Conservation (phyloP, 2,888 invertebrate species). For the Thymelicus lineola region DNA sequence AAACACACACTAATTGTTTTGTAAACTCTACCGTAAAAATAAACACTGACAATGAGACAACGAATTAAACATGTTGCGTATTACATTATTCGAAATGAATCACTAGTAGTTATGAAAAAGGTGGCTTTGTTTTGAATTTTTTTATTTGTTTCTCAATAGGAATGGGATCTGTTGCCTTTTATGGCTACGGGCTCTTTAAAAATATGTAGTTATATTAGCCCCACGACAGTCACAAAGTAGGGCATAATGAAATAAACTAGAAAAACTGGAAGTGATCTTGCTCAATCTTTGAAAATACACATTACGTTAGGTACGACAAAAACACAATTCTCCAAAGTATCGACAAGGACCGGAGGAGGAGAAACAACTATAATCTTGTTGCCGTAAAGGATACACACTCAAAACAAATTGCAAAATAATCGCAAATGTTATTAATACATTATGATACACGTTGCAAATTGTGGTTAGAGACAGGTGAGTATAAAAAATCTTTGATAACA, state of each 20-base stretch:
- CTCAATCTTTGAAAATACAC: constrained; percentile 6
- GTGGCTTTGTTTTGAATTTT: constrained; percentile 23
- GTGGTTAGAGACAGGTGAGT: neutral
- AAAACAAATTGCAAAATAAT: constrained; percentile 13
- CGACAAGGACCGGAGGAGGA: constrained; percentile 8
- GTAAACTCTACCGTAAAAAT: constrained; percentile 17
- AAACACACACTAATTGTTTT: constrained; percentile 13
- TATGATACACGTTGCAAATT: neutral
- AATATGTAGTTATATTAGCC: constrained; percentile 21
- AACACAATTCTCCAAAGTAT: neutral
- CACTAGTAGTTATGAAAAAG: constrained; percentile 23
- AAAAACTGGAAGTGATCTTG: constrained; percentile 46
- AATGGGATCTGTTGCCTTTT: neutral
- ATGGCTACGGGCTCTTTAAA: neutral
- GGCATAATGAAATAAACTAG: constrained; percentile 45
- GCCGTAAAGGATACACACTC: constrained; percentile 49
- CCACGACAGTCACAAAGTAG: constrained; percentile 9
- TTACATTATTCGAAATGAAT: constrained; percentile 22
- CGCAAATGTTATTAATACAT: constrained; percentile 7
- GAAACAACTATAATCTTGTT: constrained; percentile 39
- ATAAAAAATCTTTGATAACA: constrained; percentile 26
- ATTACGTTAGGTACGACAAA: neutral
- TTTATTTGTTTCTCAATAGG: neutral
- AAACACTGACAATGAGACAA: constrained; percentile 30
- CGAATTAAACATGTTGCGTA: constrained; percentile 19